Conservation (phyloP, 2,888 invertebrate genomes). For the Drosophila recens region DNA sequence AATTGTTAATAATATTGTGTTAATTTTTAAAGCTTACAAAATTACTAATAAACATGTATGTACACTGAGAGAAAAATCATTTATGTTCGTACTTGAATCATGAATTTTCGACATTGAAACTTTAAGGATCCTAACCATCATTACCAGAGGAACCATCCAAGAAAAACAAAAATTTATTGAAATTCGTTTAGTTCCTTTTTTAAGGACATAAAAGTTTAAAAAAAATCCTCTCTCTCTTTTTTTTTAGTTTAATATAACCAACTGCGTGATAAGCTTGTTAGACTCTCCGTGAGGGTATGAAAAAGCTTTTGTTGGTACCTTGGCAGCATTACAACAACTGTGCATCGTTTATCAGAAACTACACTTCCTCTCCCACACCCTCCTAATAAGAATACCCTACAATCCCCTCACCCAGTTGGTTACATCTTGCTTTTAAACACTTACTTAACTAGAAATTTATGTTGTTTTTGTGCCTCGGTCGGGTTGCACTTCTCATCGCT, state of each 20-base stretch:
- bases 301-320: conserved; percentile 8
- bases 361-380: conserved; percentile 4
- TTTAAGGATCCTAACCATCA: too few species aligned
- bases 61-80: too few species aligned
- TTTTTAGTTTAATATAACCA: neutral
- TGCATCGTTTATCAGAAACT: conserved; percentile 32
- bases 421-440: conserved; percentile 77
- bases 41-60: too few species aligned
- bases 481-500: conserved; percentile 11
- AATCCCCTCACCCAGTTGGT: conserved; percentile 20
- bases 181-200: too few species aligned
- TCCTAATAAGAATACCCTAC: conserved; percentile 13
- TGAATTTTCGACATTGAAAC: too few species aligned
- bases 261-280: neutral
- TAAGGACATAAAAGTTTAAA: too few species aligned
- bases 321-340: conserved; percentile 22
- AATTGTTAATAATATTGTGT: too few species aligned
- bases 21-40: too few species aligned
- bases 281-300: neutral
- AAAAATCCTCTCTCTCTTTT: neutral
- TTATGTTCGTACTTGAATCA: too few species aligned
- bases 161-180: too few species aligned
- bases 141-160: too few species aligned
- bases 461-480: conserved; percentile 68
- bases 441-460: conserved; percentile 81